These are phyloP conservation scores for Melanocharis versteri DNA, from an alignment of 2,113 vertebrate species.

Conservation along the genomic window DNA sequence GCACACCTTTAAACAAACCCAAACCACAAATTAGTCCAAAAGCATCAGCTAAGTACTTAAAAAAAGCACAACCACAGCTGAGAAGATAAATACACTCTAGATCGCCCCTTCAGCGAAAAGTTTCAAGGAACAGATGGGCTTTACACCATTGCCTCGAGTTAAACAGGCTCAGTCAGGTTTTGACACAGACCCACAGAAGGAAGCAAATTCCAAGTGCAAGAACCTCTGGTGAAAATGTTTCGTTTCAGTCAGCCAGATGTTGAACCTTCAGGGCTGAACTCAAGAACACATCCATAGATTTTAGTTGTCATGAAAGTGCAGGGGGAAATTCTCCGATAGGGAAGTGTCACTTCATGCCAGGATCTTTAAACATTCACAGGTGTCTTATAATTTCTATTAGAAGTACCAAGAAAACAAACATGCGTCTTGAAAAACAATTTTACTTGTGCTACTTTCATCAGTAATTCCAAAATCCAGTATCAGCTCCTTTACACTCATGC, in stretches of 20 bases:
- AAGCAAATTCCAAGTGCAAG: conserved; percentile 42
- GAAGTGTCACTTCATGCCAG: neutral
- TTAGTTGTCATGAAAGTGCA: neutral
- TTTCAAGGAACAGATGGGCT: conserved; percentile 65
- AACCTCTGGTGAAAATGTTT: conserved; percentile 55
- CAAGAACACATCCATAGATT: neutral
- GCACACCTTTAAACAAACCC: neutral
- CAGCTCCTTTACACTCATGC: neutral
- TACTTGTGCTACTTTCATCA: neutral
- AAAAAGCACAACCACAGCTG: conserved; percentile 31
- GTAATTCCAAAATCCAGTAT: neutral
- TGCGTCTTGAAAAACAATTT: neutral
- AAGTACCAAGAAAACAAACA: neutral
- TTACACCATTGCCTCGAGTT: conserved; percentile 54
- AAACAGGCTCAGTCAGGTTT: conserved; percentile 64
- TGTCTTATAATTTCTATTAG: neutral
- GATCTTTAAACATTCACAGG: neutral
- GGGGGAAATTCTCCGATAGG: neutral
- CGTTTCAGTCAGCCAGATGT: conserved; percentile 43
- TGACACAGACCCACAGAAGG: conserved; percentile 47
- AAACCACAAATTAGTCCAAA: neutral
- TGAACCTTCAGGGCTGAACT: conserved; percentile 25
- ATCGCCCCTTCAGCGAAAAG: conserved; percentile 31
- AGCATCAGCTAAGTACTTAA: conserved; percentile 21
- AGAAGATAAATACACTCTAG: conserved; percentile 43